These are phyloP conservation scores for Hirtodrosophila alboralis DNA, from an alignment of 2,888 invertebrate genomes.

Conservation along the genomic window DNA sequence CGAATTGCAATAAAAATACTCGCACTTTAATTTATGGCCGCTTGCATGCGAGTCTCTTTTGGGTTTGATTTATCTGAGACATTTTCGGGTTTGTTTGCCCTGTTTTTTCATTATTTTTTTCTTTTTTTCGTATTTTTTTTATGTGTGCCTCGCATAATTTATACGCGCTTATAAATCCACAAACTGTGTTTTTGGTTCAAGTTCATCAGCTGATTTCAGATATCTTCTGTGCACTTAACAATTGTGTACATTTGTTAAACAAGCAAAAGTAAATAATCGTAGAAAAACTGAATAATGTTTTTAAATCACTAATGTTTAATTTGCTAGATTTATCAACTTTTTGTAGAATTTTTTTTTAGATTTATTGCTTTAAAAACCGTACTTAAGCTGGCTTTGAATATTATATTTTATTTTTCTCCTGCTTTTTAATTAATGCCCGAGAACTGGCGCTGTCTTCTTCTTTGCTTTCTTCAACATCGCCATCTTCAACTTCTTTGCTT, in stretches of 20 bases:
- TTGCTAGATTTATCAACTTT: no score
- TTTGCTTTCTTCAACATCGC: not conserved
- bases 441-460: not conserved
- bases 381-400: no score
- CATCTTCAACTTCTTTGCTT: not conserved
- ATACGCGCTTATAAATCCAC: slow-evolving; percentile 36
- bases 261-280: slow-evolving; percentile 1
- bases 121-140: slow-evolving; percentile 31
- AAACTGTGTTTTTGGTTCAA: slow-evolving; percentile 59
- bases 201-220: slow-evolving; percentile 54
- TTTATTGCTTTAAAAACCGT: no score
- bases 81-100: slow-evolving; percentile 23
- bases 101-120: slow-evolving; percentile 16
- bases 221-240: slow-evolving; percentile 21
- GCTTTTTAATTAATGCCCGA: no score
- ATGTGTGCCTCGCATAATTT: slow-evolving; percentile 56
- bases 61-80: slow-evolving; percentile 65
- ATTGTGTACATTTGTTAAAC: slow-evolving; percentile 6
- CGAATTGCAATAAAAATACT: slow-evolving; percentile 69
- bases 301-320: not conserved
- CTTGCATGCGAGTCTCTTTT: slow-evolving; percentile 48
- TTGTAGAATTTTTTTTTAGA: no score
- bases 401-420: no score
- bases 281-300: slow-evolving; percentile 14
- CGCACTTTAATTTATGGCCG: slow-evolving; percentile 61